phyloP scores from a whole-genome alignment of 2,113 vertebrate species.

The Pygathrix nemaeus region DNA sequence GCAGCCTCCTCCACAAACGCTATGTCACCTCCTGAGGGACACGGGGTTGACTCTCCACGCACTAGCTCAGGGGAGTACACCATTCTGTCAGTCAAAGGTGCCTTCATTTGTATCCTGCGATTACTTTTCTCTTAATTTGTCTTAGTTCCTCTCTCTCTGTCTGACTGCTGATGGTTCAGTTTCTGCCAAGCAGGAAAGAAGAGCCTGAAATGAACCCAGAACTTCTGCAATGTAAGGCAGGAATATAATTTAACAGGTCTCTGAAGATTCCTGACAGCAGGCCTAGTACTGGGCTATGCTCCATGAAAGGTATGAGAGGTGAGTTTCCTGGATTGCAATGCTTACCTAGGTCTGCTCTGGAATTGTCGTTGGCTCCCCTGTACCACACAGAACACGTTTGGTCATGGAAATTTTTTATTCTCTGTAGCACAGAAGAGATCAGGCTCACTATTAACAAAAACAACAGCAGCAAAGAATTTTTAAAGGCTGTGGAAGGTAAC shows the following conservation, averaged over 20 bases:
- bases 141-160: background rate
- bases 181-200: background rate
- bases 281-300: background rate
- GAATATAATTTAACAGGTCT: background rate
- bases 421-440: background rate
- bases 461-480: background rate
- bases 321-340: fast-evolving
- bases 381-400: background rate
- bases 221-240: background rate
- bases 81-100: background rate
- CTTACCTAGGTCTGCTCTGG: background rate
- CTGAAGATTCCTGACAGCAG: background rate
- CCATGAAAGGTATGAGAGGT: fast-evolving
- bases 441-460: background rate
- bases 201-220: background rate
- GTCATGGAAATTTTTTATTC: background rate
- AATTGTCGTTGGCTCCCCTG: background rate
- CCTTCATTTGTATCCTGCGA: background rate
- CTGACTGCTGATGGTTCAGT: background rate
- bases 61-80: background rate
- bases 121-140: background rate
- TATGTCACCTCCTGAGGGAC: background rate
- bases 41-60: background rate
- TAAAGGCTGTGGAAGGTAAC: too few relatives aligned
- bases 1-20: background rate